A percentile compares a stretch with the other conserved stretches of the same genome.
These are phyloP conservation scores for Dexiosoma caninum DNA, from an alignment of 2,888 invertebrate species.

Conservation along the genomic window DNA sequence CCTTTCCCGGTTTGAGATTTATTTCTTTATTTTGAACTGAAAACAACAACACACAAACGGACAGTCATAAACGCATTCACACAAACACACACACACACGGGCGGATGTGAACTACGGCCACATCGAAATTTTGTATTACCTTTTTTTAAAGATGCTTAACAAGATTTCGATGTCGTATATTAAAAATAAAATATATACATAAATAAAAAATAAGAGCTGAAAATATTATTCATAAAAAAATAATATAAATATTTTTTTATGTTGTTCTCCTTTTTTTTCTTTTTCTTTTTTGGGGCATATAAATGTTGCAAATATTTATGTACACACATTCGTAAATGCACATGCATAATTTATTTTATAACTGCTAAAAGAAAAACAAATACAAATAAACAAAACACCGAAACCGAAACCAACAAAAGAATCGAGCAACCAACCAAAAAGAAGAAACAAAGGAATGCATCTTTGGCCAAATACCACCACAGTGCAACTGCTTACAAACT, in stretches of 20 bases:
- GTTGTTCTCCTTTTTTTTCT: not conserved
- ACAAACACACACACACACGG: not conserved
- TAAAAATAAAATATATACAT: slow-evolving; percentile 40
- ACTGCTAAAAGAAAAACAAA: slow-evolving; percentile 37
- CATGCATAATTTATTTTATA: slow-evolving; percentile 64
- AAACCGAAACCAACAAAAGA: not conserved
- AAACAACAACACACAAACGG: slow-evolving; percentile 18
- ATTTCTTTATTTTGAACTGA: slow-evolving; percentile 59
- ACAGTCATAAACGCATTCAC: not conserved
- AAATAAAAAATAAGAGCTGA: slow-evolving; percentile 25
- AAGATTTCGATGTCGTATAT: slow-evolving; percentile 63
- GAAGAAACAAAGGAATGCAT: not conserved
- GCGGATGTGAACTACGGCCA: slow-evolving; percentile 23
- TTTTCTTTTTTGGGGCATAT: slow-evolving; percentile 9
- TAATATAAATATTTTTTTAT: slow-evolving; percentile 39
- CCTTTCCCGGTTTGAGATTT: slow-evolving; percentile 59
- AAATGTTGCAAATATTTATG: slow-evolving; percentile 48
- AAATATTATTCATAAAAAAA: slow-evolving; percentile 63
- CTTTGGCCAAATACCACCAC: slow-evolving; percentile 7
- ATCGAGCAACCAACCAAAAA: not conserved
- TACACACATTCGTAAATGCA: slow-evolving; percentile 48
- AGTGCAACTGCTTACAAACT: not conserved
- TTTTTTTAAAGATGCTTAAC: slow-evolving; percentile 62
- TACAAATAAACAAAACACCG: slow-evolving; percentile 41
- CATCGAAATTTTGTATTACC: slow-evolving; percentile 54